Evolutionary conservation across 2,797 vertebrate genomes (phyloP), one percentile per base, ranked within the genome.

Genomic region (Lepilemur ruficaudatus): DNA sequence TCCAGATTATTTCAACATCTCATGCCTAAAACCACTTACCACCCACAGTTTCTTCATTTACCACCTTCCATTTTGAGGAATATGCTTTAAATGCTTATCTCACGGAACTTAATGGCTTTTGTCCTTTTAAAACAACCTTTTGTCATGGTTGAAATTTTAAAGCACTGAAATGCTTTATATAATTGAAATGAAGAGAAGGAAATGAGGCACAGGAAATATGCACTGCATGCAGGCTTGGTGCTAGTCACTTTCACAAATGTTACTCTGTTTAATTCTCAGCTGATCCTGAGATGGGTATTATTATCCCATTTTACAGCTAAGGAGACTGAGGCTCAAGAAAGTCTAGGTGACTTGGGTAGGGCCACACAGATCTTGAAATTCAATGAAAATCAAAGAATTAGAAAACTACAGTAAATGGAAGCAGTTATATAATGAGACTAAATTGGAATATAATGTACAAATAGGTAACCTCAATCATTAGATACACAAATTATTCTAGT

Each of bases 151-250:
- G 73, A 75, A 48, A 52, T 30, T 28, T 61, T 23, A 41, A 57
- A 57, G 65, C 57, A 12, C 55, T 6, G 46, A 82, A 9, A 43
- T 82, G 41, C 48, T 20, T 46, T 20, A 5, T 7, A 7, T 15
- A 38, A 50, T 0, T 13, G 41, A 87, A 35, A 59, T 46, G 59
- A 57, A 55, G 52, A 75, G 69, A 73, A 72, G n/a, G 43, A 38
- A n/a, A 30, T 0, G 17, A 35, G 28, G 67, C 30, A 43, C 0
- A 23, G 63, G 67, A 32, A 25, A 7, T 7, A 6, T 5, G 25
- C 13, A 13, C 32, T 2, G 46, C 59, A 18, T 0, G 90, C 10
- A 23, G 79, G n/a, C 38, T 6, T 43, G 13, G 32, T 6, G 63
- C 13, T 8, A 13, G 23, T 46, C 23, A 20, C 61, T 12, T n/a